phyloP scores from a whole-genome alignment of 2,888 invertebrate genomes.

The Chydorus sphaericus region DNA sequence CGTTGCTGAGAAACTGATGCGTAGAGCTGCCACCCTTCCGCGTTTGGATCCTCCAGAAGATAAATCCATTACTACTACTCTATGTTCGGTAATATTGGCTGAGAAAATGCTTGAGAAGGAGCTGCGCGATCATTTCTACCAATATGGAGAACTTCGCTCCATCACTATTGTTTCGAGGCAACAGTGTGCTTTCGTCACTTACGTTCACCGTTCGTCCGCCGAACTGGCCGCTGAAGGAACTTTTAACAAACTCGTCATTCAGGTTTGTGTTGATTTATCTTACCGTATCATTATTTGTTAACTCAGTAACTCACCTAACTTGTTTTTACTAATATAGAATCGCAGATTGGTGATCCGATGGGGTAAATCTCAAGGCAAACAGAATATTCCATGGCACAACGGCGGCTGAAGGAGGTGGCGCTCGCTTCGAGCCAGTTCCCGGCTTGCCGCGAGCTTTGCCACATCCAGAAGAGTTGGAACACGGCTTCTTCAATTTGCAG shows the following conservation, averaged over 20 bases:
- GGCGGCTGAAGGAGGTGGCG: slow-evolving; percentile 21
- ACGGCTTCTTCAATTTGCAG: slow-evolving; percentile 48
- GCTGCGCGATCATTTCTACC: slow-evolving; percentile 86
- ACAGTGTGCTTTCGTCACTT: slow-evolving; percentile 94
- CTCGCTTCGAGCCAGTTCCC: slow-evolving; percentile 52
- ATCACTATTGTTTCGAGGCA: slow-evolving; percentile 83
- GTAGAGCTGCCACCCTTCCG: slow-evolving; percentile 82
- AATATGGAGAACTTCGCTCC: slow-evolving; percentile 92
- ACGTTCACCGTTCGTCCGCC: slow-evolving; percentile 74
- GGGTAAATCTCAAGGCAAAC: slow-evolving; percentile 85
- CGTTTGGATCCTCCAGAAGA: slow-evolving; percentile 92
- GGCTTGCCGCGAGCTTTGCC: slow-evolving; percentile 53
- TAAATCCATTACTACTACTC: slow-evolving; percentile 72
- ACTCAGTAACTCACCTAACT: background rate
- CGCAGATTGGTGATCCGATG: slow-evolving; percentile 91
- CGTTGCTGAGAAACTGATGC: slow-evolving; percentile 83
- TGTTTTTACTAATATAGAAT: slow-evolving; percentile 33
- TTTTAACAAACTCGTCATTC: slow-evolving; percentile 77
- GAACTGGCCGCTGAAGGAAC: slow-evolving; percentile 90
- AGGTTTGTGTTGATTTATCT: slow-evolving; percentile 24
- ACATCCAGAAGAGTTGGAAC: slow-evolving; percentile 40
- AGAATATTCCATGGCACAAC: slow-evolving; percentile 28
- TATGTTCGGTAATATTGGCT: slow-evolving; percentile 92
- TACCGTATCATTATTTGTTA: background rate
- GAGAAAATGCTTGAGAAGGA: slow-evolving; percentile 79